Conservation (phyloP, 2,888 invertebrate genomes). For the Mellilla xanthometata region DNA sequence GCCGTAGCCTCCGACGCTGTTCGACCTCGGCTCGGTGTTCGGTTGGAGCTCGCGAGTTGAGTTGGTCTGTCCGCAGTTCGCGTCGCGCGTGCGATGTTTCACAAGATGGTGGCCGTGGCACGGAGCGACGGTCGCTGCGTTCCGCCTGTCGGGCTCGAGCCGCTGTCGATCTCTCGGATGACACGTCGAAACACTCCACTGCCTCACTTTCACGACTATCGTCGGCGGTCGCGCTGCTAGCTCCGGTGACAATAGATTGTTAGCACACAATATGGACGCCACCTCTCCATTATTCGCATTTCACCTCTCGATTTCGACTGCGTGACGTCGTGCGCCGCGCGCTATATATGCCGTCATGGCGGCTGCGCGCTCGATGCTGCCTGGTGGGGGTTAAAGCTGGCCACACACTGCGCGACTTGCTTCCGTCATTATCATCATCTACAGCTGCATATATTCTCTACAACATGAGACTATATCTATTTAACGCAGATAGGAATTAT, state of each 20-base stretch:
- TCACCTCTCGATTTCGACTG: conserved; percentile 79
- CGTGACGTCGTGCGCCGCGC: conserved; percentile 67
- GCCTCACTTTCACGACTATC: conserved; percentile 72
- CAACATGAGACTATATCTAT: no score
- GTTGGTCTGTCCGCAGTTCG: conserved; percentile 41
- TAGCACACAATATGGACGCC: conserved; percentile 70
- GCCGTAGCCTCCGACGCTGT: conserved; percentile 27
- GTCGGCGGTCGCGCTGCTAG: conserved; percentile 78
- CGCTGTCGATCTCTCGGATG: conserved; percentile 75
- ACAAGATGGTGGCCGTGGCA: conserved; percentile 69
- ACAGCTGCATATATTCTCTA: no score
- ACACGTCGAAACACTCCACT: conserved; percentile 78
- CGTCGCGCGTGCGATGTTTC: conserved; percentile 54
- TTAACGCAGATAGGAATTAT: no score
- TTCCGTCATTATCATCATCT: background rate
- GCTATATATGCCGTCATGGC: conserved; percentile 67
- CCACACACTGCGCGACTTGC: conserved; percentile 33
- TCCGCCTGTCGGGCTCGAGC: conserved; percentile 68
- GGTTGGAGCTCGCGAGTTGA: conserved; percentile 14
- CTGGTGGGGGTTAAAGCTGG: conserved; percentile 69
- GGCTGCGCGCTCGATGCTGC: conserved; percentile 63
- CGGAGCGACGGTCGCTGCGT: conserved; percentile 46
- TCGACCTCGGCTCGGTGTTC: conserved; percentile 31
- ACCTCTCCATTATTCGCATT: conserved; percentile 78
- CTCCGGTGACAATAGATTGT: conserved; percentile 75